These are phyloP conservation scores for Mirounga angustirostris DNA, from an alignment of 2,113 vertebrate genomes.

Conservation along the genomic window DNA sequence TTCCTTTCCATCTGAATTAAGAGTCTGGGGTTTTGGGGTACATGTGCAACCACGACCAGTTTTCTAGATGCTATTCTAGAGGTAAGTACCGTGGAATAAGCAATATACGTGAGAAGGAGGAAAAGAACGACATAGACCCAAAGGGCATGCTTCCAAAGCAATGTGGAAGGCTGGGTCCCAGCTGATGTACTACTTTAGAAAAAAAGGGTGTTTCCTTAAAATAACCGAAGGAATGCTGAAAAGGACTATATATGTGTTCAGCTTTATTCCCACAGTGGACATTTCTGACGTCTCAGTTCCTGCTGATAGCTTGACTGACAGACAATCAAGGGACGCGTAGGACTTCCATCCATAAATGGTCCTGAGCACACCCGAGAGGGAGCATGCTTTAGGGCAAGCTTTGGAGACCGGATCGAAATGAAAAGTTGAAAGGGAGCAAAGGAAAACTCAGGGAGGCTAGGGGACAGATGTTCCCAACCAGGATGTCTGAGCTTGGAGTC, in stretches of 20 bases:
- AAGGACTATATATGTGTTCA: background rate
- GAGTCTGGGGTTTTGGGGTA: background rate
- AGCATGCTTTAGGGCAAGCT: background rate
- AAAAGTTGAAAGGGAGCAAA: background rate
- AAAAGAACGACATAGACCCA: background rate
- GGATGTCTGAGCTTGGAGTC: background rate
- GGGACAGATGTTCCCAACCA: background rate
- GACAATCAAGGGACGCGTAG: background rate
- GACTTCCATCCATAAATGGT: background rate
- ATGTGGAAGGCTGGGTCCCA: background rate
- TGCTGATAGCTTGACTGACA: background rate
- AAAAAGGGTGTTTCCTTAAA: conserved; percentile 27
- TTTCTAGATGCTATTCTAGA: background rate
- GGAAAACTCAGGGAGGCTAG: background rate
- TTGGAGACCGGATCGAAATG: background rate
- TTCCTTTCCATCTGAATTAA: background rate
- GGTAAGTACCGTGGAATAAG: background rate
- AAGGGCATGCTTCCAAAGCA: background rate
- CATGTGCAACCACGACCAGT: background rate
- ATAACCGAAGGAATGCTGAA: conserved; percentile 34
- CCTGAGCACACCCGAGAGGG: background rate
- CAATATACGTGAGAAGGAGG: background rate
- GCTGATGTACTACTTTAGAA: conserved; percentile 23
- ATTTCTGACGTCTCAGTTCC: background rate
- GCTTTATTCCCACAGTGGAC: background rate